Conservation (phyloP, 2,797 vertebrate genomes). For the Cynopterus sphinx region DNA sequence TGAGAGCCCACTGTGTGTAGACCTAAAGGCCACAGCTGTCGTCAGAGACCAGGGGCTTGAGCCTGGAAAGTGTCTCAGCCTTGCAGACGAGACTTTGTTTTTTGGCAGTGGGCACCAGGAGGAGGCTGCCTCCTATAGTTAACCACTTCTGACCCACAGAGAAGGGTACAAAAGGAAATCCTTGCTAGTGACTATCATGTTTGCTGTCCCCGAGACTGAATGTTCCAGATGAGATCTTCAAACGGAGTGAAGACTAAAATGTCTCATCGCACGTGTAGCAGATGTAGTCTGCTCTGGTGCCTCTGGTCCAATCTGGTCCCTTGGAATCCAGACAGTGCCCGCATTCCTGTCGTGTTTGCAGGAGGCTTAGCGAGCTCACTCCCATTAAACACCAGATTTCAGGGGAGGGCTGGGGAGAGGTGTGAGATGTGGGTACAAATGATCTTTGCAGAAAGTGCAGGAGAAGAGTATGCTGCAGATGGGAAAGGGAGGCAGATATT, state of each 20-base stretch:
- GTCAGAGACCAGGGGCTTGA: neutral
- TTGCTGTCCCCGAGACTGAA: neutral
- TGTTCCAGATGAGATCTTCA: slow-evolving; percentile 49
- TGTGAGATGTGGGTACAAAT: slow-evolving; percentile 22
- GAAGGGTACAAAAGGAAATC: neutral
- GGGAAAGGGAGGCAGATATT: neutral
- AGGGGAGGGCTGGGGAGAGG: neutral
- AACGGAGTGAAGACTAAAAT: neutral
- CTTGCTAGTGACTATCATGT: neutral
- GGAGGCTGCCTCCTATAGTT: neutral
- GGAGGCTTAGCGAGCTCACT: neutral
- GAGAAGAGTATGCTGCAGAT: neutral
- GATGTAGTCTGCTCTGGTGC: slow-evolving; percentile 27
- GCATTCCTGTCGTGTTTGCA: neutral
- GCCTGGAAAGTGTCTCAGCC: neutral
- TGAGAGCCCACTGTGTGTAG: neutral
- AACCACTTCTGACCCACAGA: neutral
- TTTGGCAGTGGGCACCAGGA: neutral
- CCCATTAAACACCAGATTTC: slow-evolving; percentile 25
- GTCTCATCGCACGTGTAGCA: neutral
- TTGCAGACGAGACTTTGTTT: neutral
- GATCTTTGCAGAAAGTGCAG: slow-evolving; percentile 36
- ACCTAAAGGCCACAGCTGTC: too few relatives aligned
- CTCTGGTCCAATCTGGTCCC: slow-evolving; percentile 61
- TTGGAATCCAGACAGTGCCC: neutral